These are phyloP conservation scores for Morpho achilles DNA, from an alignment of 2,888 invertebrate genomes.

Conservation along the genomic window DNA sequence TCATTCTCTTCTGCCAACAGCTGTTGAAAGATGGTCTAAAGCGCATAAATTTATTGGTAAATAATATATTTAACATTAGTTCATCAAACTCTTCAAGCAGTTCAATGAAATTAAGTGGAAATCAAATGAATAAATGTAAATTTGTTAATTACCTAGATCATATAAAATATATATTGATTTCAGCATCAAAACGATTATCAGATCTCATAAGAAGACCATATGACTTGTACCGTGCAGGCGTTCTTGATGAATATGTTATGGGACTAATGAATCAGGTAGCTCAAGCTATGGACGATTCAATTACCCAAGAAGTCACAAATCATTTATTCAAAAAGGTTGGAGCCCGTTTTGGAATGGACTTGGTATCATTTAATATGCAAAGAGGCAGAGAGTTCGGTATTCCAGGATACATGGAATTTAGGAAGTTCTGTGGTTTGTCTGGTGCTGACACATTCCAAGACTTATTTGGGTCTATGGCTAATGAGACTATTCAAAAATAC, in stretches of 20 bases:
- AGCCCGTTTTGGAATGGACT: constrained; percentile 89
- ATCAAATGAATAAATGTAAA: no score
- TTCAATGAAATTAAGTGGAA: no score
- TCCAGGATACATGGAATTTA: constrained; percentile 95
- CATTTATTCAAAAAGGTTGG: constrained; percentile 92
- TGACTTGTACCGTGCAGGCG: constrained; percentile 93
- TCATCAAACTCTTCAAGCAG: no score
- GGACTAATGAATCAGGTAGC: constrained; percentile 96
- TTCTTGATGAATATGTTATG: constrained; percentile 94
- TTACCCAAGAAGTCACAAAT: constrained; percentile 94
- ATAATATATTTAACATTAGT: not conserved
- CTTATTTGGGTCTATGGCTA: constrained; percentile 92
- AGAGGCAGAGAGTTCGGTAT: constrained; percentile 94
- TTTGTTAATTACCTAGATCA: no score
- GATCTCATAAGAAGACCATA: constrained; percentile 93
- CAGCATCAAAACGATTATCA: constrained; percentile 92
- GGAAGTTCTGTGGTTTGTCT: constrained; percentile 93
- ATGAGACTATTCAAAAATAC: constrained; percentile 90
- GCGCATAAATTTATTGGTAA: constrained; percentile 95
- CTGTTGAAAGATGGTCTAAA: constrained; percentile 96
- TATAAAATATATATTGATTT: not conserved
- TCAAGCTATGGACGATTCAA: constrained; percentile 96
- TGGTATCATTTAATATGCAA: constrained; percentile 96
- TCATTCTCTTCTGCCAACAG: constrained; percentile 92
- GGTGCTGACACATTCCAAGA: constrained; percentile 88